Percentiles rank a stretch among this genome's conserved stretches.
These are phyloP conservation scores for Eleutherodactylus coqui DNA, from an alignment of 2,797 vertebrate genomes.

Conservation along the genomic window DNA sequence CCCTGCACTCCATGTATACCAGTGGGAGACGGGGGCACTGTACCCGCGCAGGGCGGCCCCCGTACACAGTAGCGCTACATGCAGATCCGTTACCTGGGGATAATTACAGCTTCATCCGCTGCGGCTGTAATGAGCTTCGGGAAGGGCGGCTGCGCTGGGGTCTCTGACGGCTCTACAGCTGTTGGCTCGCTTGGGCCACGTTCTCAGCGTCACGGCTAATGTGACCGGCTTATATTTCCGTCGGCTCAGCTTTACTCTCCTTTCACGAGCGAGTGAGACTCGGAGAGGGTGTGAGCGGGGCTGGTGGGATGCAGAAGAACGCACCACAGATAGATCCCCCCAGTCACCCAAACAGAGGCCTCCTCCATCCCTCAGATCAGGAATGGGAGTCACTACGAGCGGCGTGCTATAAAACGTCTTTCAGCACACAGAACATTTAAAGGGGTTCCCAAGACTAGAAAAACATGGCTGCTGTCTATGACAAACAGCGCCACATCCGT, in stretches of 20 bases:
- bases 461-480: too few relatives aligned
- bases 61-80: background rate
- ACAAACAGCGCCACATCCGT: background rate
- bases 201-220: constrained; percentile 28
- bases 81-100: constrained; percentile 19
- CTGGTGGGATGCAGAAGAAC: background rate
- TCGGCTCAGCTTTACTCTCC: constrained; percentile 30
- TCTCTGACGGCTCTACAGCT: constrained; percentile 18
- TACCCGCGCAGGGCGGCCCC: background rate
- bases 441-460: too few relatives aligned
- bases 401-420: too few relatives aligned
- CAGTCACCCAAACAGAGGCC: too few relatives aligned
- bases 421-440: too few relatives aligned
- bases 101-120: background rate
- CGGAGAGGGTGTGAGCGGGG: background rate
- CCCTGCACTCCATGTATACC: background rate
- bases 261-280: background rate
- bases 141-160: background rate
- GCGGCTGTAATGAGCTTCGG: background rate
- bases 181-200: constrained; percentile 18
- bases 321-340: background rate
- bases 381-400: background rate
- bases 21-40: too few relatives aligned
- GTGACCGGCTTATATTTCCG: constrained; percentile 41
- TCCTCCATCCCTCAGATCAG: background rate